phyloP scores from a whole-genome alignment of 2,113 vertebrate species.

The Pheucticus melanocephalus region DNA sequence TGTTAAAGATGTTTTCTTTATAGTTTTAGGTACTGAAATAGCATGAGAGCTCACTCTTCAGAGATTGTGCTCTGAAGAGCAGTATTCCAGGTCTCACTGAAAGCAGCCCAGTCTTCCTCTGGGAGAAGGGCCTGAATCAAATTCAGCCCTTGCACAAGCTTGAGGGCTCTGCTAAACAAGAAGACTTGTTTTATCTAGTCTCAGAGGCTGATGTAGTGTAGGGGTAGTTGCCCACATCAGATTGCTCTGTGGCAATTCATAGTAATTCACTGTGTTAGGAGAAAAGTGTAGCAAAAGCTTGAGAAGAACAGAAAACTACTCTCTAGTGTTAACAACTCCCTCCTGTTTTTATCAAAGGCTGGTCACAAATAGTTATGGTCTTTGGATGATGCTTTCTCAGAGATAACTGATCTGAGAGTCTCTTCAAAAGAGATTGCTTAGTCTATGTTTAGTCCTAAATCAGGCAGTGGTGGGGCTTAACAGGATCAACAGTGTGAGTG shows the following conservation, averaged over 20 bases:
- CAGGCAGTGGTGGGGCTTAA: neutral
- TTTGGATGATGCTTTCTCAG: neutral
- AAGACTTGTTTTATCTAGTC: neutral
- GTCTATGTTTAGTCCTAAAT: neutral
- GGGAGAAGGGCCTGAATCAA: neutral
- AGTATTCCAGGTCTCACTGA: neutral
- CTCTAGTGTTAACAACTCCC: neutral
- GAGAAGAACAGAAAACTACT: neutral
- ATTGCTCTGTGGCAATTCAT: neutral
- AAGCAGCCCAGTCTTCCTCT: neutral
- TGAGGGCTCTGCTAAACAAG: neutral
- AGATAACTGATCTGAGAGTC: neutral
- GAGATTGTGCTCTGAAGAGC: rapidly evolving
- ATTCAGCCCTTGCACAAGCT: neutral
- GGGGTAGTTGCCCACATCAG: neutral
- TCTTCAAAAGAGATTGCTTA: neutral
- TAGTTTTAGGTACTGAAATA: neutral
- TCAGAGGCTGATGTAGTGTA: neutral
- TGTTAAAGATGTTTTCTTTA: neutral
- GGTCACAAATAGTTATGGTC: neutral
- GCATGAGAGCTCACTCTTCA: neutral
- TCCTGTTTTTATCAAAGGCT: neutral
- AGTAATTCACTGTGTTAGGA: neutral
- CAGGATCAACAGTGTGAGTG: neutral
- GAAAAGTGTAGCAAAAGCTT: neutral